Base-by-base conservation (phyloP, 2,113 vertebrate species). In the Anarrhichthys ocellatus region DNA sequence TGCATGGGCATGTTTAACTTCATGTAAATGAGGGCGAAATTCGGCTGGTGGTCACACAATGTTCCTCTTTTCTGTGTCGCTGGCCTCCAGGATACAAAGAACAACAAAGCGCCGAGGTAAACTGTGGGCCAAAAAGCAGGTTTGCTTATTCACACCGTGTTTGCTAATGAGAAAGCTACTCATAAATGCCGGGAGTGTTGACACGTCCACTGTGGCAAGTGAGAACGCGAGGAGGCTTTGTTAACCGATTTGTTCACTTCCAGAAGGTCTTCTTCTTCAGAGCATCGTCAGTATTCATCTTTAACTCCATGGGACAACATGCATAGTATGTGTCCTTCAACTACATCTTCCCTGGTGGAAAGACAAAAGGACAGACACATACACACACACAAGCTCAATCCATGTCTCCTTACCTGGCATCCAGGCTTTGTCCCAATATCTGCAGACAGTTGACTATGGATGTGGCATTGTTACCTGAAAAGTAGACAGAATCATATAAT, bases 381-480 rank as follows among this genome's bases (percentile, higher is more conserved):
- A 1, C 9, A 32, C 14, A 61, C 29, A 34, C 1, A 63, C 3
- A 1, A 14, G 3, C 22, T 22, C 13, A 48, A 14, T 65, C 22
- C 72, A n/a, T 61, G 7, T 67, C 15, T 42, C 6, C 86, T 88
- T 94, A 98, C 98, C 98, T 97, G 0, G 97, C 97, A 91, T 99
- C 98, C 87, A 99, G 95, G 14, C 98, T 99, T 91, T 98, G 97
- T 80, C 97, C 98, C 89, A 99, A 89, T 79, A 99, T 99, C 87
- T 99, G 98, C 87, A 99, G 96, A 88, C 98, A 99, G 95, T 98
- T 99, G 89, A 99, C 97, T 18, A 99, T 99, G 54, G 98, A 99
- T 1, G 96, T 96, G 36, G 98, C 97, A 88, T 99, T 97, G 13
- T 96, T 99, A 77, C 98, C 98, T 99, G 79, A 44, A 84, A 42